Evolutionary conservation across 2,113 vertebrate species (phyloP).

Genomic region (Coreoperca whiteheadi): DNA sequence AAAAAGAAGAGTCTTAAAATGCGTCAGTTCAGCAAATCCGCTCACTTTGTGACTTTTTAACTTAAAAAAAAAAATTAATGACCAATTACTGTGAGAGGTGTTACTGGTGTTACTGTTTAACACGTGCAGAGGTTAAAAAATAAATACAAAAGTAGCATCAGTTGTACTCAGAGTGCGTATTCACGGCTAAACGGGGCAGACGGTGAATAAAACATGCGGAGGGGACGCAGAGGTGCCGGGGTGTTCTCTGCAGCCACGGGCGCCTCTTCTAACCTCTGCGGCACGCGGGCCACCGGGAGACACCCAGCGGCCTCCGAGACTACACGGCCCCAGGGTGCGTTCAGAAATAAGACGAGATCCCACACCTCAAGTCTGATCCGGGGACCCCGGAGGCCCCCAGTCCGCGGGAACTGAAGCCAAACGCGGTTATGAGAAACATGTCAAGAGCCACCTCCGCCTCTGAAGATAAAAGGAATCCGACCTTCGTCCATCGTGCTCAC

Average conservation of each 20-base stretch:
- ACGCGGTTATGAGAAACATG: constrained; percentile 53
- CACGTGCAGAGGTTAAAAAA: not conserved
- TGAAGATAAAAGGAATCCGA: constrained; percentile 36
- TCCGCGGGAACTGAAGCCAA: constrained; percentile 42
- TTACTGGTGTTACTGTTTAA: constrained; percentile 54
- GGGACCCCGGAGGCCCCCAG: constrained; percentile 30
- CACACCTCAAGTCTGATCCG: constrained; percentile 3
- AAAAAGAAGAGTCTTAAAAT: not conserved
- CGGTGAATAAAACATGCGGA: constrained; percentile 24
- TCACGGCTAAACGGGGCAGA: not conserved
- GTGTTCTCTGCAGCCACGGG: not conserved
- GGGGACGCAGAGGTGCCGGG: not conserved
- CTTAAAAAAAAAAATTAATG: constrained; percentile 43
- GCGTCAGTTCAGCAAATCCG: not conserved
- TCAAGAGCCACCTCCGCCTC: constrained; percentile 44
- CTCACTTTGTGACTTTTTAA: constrained; percentile 33
- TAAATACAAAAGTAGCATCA: not conserved
- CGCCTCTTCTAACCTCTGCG: constrained; percentile 31
- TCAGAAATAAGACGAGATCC: not conserved
- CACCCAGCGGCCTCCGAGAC: too few species aligned
- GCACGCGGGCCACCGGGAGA: too few species aligned
- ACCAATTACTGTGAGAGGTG: constrained; percentile 12
- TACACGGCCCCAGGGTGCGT: too few species aligned
- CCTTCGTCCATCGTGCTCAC: not conserved
- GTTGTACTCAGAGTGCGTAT: not conserved